These are phyloP conservation scores for Hylaeus volcanicus DNA, from an alignment of 1,140 invertebrate genomes.

Conservation along the genomic window DNA sequence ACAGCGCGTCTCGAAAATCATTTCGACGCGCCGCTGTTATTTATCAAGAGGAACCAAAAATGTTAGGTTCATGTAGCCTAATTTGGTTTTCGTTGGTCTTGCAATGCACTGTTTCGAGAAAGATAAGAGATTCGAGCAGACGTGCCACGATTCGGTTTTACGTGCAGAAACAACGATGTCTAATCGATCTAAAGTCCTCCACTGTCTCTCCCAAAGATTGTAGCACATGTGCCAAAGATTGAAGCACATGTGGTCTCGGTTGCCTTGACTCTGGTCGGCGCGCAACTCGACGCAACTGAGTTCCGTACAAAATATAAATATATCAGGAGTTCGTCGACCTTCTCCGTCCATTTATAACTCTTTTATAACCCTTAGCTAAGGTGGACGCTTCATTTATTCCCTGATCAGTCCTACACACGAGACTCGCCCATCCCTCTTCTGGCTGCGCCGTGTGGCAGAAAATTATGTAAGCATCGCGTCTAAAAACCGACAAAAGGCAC, in stretches of 20 bases:
- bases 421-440: slow-evolving; percentile 26
- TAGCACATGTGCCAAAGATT: too few relatives aligned
- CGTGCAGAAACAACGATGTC: too few relatives aligned
- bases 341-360: slow-evolving; percentile 41
- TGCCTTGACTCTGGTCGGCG: too few relatives aligned
- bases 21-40: neutral
- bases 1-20: neutral
- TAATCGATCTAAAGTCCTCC: too few relatives aligned
- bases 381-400: slow-evolving; percentile 58
- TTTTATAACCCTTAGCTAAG: slow-evolving; percentile 58
- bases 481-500: slow-evolving; percentile 64
- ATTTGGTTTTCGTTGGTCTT: too few relatives aligned
- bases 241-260: too few relatives aligned
- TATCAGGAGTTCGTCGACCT: slow-evolving; percentile 30
- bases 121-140: too few relatives aligned
- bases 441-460: slow-evolving; percentile 52
- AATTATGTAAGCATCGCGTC: slow-evolving; percentile 59
- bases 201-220: too few relatives aligned
- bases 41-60: neutral
- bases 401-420: slow-evolving; percentile 53
- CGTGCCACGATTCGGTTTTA: too few relatives aligned
- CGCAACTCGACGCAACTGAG: too few relatives aligned
- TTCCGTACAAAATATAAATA: slow-evolving; percentile 25
- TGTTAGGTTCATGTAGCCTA: too few relatives aligned
- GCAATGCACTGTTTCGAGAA: too few relatives aligned